Evolutionary conservation across 2,113 vertebrate genomes (phyloP), one percentile per base, ranked within the genome.

Genomic region (Eublepharis macularius): DNA sequence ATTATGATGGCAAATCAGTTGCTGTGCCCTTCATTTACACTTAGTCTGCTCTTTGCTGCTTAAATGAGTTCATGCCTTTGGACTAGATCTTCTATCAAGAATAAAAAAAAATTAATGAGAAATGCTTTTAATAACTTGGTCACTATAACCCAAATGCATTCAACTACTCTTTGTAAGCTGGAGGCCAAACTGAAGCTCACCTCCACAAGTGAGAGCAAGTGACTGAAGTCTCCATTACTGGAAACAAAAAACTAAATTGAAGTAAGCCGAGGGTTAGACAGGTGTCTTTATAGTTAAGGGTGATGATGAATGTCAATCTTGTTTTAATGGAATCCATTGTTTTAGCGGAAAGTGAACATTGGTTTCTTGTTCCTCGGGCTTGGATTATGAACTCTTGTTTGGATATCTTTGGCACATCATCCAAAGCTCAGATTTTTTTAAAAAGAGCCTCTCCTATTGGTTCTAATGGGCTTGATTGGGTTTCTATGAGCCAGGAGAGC

Each of bases 281-380:
- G 45, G 6, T 65, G 19, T 85, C 21, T 82, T 75, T 91, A 76
- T 16, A 36, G 16, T 75, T 91, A 90, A 57, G 83, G 81, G 83
- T 57, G 84, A 89, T 57, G 84, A 89, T 19, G 39, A 81, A 90
- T 88, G 86, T 68, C 77, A 86, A 84, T 60, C 16, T 12, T 80
- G 0, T 5, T 68, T 8, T 51, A 49, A 82, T 80, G 8, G 47
- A 90, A 87, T 36, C 76, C 0, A 60, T 68, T 0, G 32, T 34
- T 91, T 87, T 63, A 88, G 76, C 70, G 0, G 36, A 72, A 88
- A 69, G 36, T 49, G 41, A 81, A 34, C 57, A 41, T 73, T 51
- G 7, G 41, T 72, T 84, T 84, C 76, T 80, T 87, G 80, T 41
- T 83, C 51, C 85, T 92, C 92, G 82, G 66, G 1, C n/a, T 90